Conservation (phyloP, 2,113 vertebrate species). For the Saimiri boliviensis region DNA sequence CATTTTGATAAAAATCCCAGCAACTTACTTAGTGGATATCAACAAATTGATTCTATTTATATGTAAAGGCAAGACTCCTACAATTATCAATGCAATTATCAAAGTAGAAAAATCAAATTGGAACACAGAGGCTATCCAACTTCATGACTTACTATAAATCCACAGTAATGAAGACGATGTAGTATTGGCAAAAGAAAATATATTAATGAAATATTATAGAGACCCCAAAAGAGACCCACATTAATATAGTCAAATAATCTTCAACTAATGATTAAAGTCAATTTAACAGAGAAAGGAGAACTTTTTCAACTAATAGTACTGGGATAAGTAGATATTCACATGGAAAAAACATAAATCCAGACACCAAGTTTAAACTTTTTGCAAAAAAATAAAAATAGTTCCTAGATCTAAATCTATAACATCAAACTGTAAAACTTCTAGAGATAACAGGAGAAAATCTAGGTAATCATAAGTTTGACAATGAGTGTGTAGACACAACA, state of each 20-base stretch:
- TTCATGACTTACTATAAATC: neutral
- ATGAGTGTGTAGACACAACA: neutral
- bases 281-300: neutral
- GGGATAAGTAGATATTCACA: neutral
- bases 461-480: neutral
- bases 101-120: neutral
- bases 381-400: neutral
- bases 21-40: neutral
- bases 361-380: neutral
- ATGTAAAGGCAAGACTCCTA: neutral
- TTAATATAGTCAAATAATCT: neutral
- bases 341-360: neutral
- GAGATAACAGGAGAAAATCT: neutral
- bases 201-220: neutral
- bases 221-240: neutral
- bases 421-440: neutral
- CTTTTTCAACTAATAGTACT: neutral
- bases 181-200: neutral
- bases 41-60: neutral
- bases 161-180: neutral
- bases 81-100: neutral
- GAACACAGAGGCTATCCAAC: neutral
- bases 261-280: neutral
- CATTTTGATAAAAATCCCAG: neutral
- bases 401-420: neutral